Percentiles rank a stretch among this genome's conserved stretches.
phyloP scores from a whole-genome alignment of 2,888 invertebrate genomes.

The Perizoma affinitatum region DNA sequence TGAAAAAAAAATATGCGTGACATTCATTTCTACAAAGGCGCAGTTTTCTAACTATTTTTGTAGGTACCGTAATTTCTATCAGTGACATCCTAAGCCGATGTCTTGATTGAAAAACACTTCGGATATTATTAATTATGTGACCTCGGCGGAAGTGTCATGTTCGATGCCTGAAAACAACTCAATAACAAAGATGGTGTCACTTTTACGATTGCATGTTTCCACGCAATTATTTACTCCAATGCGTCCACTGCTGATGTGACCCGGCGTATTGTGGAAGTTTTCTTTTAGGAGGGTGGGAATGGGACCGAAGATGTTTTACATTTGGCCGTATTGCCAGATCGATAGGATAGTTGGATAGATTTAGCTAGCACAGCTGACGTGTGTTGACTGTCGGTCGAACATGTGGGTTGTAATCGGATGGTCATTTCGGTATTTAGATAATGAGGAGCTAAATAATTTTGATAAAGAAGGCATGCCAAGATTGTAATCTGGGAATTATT shows the following conservation, averaged over 20 bases:
- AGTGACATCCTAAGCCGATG: too few species aligned
- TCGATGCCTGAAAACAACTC: conserved; percentile 6
- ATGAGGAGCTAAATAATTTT: too few species aligned
- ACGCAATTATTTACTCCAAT: conserved; percentile 10
- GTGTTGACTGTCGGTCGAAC: conserved; percentile 5
- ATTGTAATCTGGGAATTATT: too few species aligned
- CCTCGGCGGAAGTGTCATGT: neutral
- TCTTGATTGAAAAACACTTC: neutral
- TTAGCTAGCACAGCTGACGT: conserved; percentile 48
- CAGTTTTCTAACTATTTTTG: too few species aligned
- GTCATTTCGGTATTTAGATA: neutral
- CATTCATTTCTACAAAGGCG: too few species aligned
- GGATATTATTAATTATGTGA: neutral
- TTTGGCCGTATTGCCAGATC: conserved; percentile 49
- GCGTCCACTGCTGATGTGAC: conserved; percentile 9
- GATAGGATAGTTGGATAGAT: conserved; percentile 45
- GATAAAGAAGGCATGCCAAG: too few species aligned
- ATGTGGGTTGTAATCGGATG: neutral
- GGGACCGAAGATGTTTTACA: conserved; percentile 20
- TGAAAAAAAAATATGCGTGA: too few species aligned
- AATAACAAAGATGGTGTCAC: conserved; percentile 11
- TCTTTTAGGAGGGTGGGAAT: neutral
- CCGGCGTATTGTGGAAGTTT: conserved; percentile 4
- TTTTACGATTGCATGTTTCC: conserved; percentile 15
- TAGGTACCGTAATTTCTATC: too few species aligned